These are phyloP conservation scores for Noctuana brunneofusca DNA, from an alignment of 2,888 invertebrate species.

Conservation along the genomic window DNA sequence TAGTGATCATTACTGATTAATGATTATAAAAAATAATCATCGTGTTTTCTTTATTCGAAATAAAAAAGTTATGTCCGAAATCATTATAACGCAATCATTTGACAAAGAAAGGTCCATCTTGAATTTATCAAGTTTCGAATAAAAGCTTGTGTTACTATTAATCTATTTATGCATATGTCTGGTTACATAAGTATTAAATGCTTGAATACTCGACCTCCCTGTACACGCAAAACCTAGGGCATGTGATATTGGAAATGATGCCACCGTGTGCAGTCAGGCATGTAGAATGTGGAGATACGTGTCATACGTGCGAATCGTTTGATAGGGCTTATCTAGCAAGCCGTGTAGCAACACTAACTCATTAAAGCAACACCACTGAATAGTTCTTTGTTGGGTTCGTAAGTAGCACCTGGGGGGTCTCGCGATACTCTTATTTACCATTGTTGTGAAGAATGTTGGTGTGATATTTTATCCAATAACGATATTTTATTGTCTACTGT, in stretches of 20 bases:
- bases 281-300: slow-evolving; percentile 5
- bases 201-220: background rate
- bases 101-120: no score
- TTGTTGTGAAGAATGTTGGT: slow-evolving; percentile 6
- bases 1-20: no score
- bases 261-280: slow-evolving; percentile 19
- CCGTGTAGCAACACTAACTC: slow-evolving; percentile 8
- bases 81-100: no score
- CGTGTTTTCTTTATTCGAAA: no score
- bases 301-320: slow-evolving; percentile 9
- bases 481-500: background rate
- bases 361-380: slow-evolving; percentile 15
- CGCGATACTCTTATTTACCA: background rate
- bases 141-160: no score
- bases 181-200: no score
- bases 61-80: no score
- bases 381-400: slow-evolving; percentile 20
- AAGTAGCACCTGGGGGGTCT: slow-evolving; percentile 11
- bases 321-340: slow-evolving; percentile 28
- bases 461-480: background rate
- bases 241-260: slow-evolving; percentile 6
- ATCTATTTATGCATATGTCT: no score
- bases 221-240: background rate
- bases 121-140: no score
- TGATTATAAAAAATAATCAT: no score